A percentile compares a stretch with the other conserved stretches of the same genome.
Evolutionary conservation across 2,113 vertebrate species (phyloP).

Genomic region (Rhinopomastus cyanomelas): DNA sequence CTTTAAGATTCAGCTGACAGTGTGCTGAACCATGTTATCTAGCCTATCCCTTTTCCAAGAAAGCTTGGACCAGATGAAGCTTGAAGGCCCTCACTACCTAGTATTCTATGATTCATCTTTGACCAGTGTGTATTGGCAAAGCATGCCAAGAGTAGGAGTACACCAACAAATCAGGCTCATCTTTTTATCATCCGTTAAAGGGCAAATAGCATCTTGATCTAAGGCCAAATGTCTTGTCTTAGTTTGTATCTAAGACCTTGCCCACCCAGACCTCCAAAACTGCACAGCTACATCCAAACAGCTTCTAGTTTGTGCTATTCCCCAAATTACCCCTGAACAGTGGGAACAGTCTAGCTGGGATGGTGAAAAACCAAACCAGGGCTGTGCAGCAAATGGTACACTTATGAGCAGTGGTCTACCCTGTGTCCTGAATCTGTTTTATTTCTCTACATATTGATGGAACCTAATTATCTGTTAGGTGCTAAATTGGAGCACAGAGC

Average conservation of each 20-base stretch:
- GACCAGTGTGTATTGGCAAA: background rate
- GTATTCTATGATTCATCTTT: background rate
- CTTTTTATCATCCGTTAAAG: background rate
- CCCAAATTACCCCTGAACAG: fast-evolving
- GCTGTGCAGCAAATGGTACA: background rate
- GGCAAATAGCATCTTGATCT: background rate
- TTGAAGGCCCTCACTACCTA: too few relatives aligned
- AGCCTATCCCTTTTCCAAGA: too few relatives aligned
- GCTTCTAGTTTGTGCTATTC: background rate
- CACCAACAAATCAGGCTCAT: background rate
- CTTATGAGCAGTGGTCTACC: background rate
- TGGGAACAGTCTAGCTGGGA: background rate
- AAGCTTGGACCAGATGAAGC: too few relatives aligned
- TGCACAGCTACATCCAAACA: fast-evolving
- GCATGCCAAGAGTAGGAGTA: background rate
- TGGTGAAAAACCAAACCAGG: background rate
- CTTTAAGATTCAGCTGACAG: too few relatives aligned
- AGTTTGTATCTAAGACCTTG: background rate
- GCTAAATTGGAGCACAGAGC: background rate
- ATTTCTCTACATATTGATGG: background rate
- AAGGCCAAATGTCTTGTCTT: background rate
- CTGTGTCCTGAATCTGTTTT: background rate
- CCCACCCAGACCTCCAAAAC: background rate
- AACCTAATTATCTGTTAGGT: background rate
- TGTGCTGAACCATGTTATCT: too few relatives aligned